Base-by-base conservation (phyloP, 2,113 vertebrate genomes). In the Sterrhoptilus dennistouni region DNA sequence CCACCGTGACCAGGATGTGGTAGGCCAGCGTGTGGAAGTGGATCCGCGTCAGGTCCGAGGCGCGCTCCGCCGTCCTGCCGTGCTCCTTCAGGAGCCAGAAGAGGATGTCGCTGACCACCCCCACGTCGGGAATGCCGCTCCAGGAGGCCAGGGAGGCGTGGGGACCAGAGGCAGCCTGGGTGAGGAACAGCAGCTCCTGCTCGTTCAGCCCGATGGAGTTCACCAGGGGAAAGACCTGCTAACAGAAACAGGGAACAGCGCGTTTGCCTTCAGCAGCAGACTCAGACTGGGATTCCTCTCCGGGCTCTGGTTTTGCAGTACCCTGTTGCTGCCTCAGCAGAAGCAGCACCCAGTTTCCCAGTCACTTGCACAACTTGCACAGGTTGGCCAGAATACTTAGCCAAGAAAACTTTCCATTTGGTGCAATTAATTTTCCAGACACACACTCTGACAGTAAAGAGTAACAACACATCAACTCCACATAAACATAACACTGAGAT, bases 21-120 rank as follows among this genome's bases (percentile, higher is more conserved):
- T 99, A 99, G 75, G 98, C 99, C 96, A 99, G 97, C 0, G 99
- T 99, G 98, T 99, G 99, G 97, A 99, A 99, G 94, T 99, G 99
- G 92, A 99, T 98, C 21, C 99, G 98, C 0, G 99, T 99, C 27
- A 99, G 98, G 57, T 99, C 98, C 0, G 99, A 99, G 24, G 98
- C 98, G 1, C 97, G 97, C 8, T 83, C 94, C 0, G 97, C 92
- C 0, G 80, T 96, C 90, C 94, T 98, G 60, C 99, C 99, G 1
- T 99, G 98, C 85, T 98, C 97, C 95, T 99, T 98, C 88, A 99
- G 96, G 94, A 99, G 92, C 99, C 99, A 99, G 77, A 99, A 98
- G 68, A 99, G 98, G 90, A 99, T 99, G 98, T 99, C 99, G 2
- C 99, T 99, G 96, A 99, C 99, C 11, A 96, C 92, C 5, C 98